Evolutionary conservation across 2,113 vertebrate genomes (phyloP).

Genomic region (Ictidomys tridecemlineatus): DNA sequence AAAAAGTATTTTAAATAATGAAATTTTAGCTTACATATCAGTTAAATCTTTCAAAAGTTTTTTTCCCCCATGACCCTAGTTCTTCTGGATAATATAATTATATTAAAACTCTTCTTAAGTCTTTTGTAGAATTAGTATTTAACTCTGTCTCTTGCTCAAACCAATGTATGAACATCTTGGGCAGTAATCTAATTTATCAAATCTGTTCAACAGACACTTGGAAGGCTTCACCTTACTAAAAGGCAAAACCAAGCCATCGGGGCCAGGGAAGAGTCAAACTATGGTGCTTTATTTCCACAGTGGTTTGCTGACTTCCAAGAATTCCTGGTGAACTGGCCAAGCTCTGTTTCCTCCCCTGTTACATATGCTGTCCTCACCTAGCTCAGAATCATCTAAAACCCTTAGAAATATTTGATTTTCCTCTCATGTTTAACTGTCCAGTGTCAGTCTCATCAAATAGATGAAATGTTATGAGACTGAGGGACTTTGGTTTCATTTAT

Average conservation of each 20-base stretch:
- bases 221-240: background rate
- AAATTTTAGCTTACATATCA: background rate
- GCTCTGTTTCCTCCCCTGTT: accelerated
- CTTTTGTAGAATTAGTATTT: background rate
- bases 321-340: background rate
- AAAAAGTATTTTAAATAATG: background rate
- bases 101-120: background rate
- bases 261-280: background rate
- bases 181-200: background rate
- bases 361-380: background rate
- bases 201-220: background rate
- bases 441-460: background rate
- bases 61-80: background rate
- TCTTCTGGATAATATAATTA: background rate
- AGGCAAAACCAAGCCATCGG: background rate
- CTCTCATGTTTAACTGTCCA: background rate
- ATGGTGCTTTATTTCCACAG: background rate
- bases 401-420: background rate
- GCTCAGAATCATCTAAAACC: background rate
- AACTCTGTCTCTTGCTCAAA: background rate
- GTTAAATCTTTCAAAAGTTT: background rate
- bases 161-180: background rate
- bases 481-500: too few relatives aligned
- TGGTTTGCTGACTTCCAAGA: too few relatives aligned
- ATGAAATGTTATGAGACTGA: background rate